Evolutionary conservation across 2,113 vertebrate species (phyloP), one percentile per base, ranked within the genome.

Genomic region (Chloroceryle aenea): DNA sequence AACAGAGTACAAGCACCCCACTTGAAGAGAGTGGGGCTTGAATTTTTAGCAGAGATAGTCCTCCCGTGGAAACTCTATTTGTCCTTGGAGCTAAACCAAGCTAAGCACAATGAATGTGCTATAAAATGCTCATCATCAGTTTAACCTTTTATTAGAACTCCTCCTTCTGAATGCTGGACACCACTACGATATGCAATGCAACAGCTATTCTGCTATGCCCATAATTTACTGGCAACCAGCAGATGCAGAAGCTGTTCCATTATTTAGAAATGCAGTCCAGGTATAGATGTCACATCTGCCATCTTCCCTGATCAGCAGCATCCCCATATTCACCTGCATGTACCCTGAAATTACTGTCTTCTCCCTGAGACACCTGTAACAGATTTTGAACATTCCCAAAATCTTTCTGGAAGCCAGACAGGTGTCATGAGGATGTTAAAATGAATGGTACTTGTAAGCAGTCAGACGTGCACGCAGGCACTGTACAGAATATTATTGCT

Each of bases 11-110:
- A 50, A 71, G 10, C 59, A 67, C 74, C 32, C 55, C 10, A 15
- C 19, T 53, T 17, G 30, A 59, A 4, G 8, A 74, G 10, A 42
- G 12, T 0, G 0, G 20, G 17, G 14, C 8, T n/a, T 78, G 50
- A 77, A 30, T 23, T 91, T 89, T 81, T 59, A 78, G 9, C 32
- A 78, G 36, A 45, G 10, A 38, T 15, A 32, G 76, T 15, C 14
- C 8, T 69, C 21, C 25, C 29, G 4, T 42, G 42, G 25, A 22
- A 77, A 55, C 22, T n/a, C 4, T 48, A n/a, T 53, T 90, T 76
- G 21, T 18, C n/a, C 32, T 73, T 52, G 52, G 32, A 76, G 43
- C 14, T 83, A 25, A 68, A 56, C 4, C 69, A 45, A 43, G 5
- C 10, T 76, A 72, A 83, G 18, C 36, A 80, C 22, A 62, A 48